phyloP scores from a whole-genome alignment of 1,140 invertebrate species.

The Hylaeus volcanicus region DNA sequence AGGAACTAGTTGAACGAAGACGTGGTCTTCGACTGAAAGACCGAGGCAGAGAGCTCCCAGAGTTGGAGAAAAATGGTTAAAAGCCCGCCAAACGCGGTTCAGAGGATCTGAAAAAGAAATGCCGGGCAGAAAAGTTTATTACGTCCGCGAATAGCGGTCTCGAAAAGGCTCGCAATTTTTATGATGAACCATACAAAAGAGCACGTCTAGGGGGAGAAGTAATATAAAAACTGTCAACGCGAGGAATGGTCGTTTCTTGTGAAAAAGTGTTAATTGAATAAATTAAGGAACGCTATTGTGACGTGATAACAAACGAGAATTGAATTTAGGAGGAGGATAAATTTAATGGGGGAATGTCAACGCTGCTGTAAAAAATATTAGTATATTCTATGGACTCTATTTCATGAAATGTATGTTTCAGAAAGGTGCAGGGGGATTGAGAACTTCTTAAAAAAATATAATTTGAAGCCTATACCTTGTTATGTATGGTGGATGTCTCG shows the following conservation, averaged over 20 bases:
- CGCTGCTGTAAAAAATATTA: too few relatives aligned
- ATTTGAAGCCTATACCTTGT: too few relatives aligned
- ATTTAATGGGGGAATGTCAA: too few relatives aligned
- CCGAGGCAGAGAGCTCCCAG: background rate
- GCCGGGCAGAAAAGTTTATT: constrained; percentile 34
- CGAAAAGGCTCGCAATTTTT: constrained; percentile 22
- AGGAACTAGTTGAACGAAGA: constrained; percentile 1
- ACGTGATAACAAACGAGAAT: background rate
- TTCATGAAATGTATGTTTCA: too few relatives aligned
- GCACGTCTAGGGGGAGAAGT: background rate
- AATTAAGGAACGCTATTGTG: background rate
- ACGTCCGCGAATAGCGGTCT: constrained; percentile 8
- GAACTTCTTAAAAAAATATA: too few relatives aligned
- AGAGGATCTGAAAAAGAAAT: constrained; percentile 28
- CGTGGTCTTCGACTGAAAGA: background rate
- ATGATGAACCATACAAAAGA: constrained; percentile 40
- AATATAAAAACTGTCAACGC: constrained; percentile 4
- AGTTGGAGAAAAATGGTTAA: constrained; percentile 8
- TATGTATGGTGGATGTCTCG: too few relatives aligned
- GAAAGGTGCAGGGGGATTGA: too few relatives aligned
- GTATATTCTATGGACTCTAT: too few relatives aligned
- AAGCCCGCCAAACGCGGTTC: background rate
- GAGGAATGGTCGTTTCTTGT: background rate
- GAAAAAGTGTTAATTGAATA: background rate
- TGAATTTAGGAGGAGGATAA: too few relatives aligned